Evolutionary conservation across 2,888 invertebrate species (phyloP).

Genomic region (Epinotia bilunana): DNA sequence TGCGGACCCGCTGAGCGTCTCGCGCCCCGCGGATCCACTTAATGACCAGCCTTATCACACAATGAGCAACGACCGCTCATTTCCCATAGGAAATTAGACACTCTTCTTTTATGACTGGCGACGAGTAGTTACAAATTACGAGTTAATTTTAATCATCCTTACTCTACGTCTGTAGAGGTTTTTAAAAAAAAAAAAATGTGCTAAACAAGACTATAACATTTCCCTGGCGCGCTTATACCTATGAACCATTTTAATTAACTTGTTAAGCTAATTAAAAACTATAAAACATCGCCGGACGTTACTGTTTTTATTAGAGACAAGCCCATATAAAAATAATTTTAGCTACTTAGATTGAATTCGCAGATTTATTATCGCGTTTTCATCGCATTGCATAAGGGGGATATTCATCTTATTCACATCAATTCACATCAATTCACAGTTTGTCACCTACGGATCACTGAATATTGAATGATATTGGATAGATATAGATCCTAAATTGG

Average conservation of each 20-base stretch:
- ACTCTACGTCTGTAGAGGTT: neutral
- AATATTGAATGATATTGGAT: conserved; percentile 3
- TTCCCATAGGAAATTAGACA: conserved; percentile 61
- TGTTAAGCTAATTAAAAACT: conserved; percentile 12
- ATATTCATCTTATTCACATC: conserved; percentile 25
- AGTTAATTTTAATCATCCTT: neutral
- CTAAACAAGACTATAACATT: neutral
- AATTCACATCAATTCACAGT: conserved; percentile 28
- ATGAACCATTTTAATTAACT: conserved; percentile 8
- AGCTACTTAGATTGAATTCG: neutral
- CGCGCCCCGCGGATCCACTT: conserved; percentile 51
- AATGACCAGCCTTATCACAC: conserved; percentile 59
- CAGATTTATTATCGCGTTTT: conserved; percentile 19
- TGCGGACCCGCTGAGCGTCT: conserved; percentile 52
- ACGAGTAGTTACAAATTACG: conserved; percentile 15
- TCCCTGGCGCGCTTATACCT: neutral
- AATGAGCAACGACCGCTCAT: conserved; percentile 57
- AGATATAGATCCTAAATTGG: conserved; percentile 6
- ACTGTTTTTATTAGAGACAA: neutral
- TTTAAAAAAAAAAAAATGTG: no score
- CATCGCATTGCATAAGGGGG: conserved; percentile 16
- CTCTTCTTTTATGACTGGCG: conserved; percentile 50
- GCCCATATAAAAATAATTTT: neutral
- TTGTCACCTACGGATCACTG: conserved; percentile 20
- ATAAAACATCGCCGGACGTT: conserved; percentile 9